These are phyloP conservation scores for Drosophila sp. DNA, from an alignment of 1,140 invertebrate species.

Conservation along the genomic window DNA sequence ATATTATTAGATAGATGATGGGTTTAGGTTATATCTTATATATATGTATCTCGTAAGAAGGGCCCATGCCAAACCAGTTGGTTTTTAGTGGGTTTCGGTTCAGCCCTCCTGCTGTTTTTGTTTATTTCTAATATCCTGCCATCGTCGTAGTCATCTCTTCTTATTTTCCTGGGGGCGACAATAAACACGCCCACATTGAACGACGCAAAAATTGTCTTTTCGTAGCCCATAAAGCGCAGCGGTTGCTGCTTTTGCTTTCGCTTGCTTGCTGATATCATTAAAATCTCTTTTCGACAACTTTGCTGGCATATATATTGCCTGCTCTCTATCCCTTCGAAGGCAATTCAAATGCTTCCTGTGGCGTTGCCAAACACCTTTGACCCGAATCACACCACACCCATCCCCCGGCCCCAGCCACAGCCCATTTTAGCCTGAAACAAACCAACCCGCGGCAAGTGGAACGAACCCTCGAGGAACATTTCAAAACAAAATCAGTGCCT, in stretches of 20 bases:
- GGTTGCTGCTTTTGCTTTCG: conserved; percentile 21
- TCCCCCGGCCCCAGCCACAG: background rate
- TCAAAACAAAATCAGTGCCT: background rate
- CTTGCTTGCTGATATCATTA: conserved; percentile 59
- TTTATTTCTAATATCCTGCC: conserved; percentile 77
- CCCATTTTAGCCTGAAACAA: conserved; percentile 28
- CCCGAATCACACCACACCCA: conserved; percentile 27
- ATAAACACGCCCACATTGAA: conserved; percentile 76
- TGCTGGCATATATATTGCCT: conserved; percentile 55
- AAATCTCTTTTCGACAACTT: conserved; percentile 69
- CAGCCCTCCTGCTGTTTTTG: conserved; percentile 56
- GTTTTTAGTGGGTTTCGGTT: background rate
- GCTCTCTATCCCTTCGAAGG: conserved; percentile 45
- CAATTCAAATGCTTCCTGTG: conserved; percentile 60
- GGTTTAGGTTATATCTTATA: no score
- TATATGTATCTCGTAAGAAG: no score
- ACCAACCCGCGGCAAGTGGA: conserved; percentile 2
- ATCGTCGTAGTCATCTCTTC: conserved; percentile 23
- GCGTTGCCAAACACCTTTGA: conserved; percentile 68
- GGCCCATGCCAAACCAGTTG: background rate
- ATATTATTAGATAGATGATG: no score
- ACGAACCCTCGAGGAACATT: background rate
- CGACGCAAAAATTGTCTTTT: conserved; percentile 60
- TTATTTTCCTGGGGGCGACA: conserved; percentile 40
- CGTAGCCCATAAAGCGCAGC: conserved; percentile 72